phyloP scores from a whole-genome alignment of 2,113 vertebrate genomes.

The Cercopithecus mona region DNA sequence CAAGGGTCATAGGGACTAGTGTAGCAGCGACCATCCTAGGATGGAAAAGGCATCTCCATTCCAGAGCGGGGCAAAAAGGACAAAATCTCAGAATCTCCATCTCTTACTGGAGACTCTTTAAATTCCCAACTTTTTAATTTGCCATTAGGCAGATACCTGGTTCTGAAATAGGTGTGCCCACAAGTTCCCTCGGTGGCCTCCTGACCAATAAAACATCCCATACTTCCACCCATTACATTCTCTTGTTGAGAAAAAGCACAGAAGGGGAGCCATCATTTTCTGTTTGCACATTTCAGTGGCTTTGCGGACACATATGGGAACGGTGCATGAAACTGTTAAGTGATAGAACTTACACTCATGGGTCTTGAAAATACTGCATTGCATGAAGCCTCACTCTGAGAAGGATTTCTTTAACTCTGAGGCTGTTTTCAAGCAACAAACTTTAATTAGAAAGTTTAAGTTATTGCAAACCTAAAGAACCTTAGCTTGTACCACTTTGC shows the following conservation, averaged over 20 bases:
- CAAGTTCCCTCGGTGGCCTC: neutral
- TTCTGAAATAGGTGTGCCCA: neutral
- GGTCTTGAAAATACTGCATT: constrained; percentile 37
- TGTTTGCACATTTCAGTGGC: neutral
- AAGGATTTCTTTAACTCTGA: constrained; percentile 40
- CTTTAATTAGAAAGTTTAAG: constrained; percentile 65
- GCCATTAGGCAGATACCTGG: neutral
- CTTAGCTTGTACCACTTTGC: constrained; percentile 11
- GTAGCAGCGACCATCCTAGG: neutral
- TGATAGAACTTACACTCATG: constrained; percentile 35
- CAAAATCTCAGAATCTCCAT: neutral
- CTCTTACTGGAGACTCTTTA: neutral
- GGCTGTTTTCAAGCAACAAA: constrained; percentile 51
- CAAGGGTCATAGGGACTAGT: neutral
- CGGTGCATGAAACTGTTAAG: neutral
- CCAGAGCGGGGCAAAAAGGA: neutral
- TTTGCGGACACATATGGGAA: neutral
- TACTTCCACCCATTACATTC: neutral
- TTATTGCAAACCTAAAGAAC: constrained; percentile 24
- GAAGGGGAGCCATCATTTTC: neutral
- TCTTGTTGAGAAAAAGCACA: neutral
- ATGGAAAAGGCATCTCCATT: neutral
- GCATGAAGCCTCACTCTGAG: neutral
- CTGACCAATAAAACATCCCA: neutral
- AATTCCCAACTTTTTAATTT: neutral